phyloP scores from a whole-genome alignment of 30 jellyfish, hydroid and myxozoan genomes.

The Aurelia aurita complex sp. Pacific region DNA sequence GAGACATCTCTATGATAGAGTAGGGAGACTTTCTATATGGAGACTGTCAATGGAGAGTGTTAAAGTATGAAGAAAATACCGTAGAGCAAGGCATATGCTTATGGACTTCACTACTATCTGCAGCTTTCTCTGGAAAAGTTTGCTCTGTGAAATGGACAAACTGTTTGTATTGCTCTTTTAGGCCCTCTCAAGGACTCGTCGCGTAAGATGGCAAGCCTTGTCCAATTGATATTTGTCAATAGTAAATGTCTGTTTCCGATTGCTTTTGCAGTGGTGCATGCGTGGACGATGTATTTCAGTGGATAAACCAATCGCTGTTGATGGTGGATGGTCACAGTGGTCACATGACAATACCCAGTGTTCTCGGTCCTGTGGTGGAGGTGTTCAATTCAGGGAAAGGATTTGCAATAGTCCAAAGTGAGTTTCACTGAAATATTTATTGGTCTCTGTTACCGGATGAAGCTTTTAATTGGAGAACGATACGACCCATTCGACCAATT shows the following conservation, averaged over 20 bases:
- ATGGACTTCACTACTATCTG: too few relatives aligned
- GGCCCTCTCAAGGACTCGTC: background rate
- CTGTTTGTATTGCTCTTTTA: too few relatives aligned
- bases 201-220: background rate
- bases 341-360: conserved; percentile 78
- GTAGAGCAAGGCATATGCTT: too few relatives aligned
- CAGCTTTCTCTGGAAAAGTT: too few relatives aligned
- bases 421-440: background rate
- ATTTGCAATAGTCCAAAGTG: conserved; percentile 94
- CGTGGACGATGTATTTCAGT: conserved; percentile 90
- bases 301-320: conserved; percentile 78
- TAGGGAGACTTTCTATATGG: too few relatives aligned
- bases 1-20: too few relatives aligned
- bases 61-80: too few relatives aligned
- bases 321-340: conserved; percentile 98
- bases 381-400: conserved; percentile 87
- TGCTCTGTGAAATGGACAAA: too few relatives aligned
- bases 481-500: too few relatives aligned
- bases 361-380: conserved; percentile 98
- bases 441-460: background rate
- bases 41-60: too few relatives aligned
- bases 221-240: background rate
- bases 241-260: background rate
- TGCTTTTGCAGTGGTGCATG: conserved; percentile 77
- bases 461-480: too few relatives aligned